phyloP scores from a whole-genome alignment of 1,140 invertebrate genomes.

The Parapsyche elsis region DNA sequence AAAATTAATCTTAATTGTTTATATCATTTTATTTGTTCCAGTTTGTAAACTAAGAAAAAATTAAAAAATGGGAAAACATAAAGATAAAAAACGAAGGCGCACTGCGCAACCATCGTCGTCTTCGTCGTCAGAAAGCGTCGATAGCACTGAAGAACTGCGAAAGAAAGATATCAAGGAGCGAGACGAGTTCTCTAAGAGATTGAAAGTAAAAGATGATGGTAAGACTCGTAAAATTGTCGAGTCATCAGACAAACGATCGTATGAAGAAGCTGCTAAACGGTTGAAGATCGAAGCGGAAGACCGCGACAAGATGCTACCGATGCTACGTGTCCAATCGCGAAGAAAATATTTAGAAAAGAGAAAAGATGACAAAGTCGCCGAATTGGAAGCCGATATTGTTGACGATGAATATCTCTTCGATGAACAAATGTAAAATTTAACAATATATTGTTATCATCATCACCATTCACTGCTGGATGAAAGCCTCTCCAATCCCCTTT shows the following conservation, averaged over 20 bases:
- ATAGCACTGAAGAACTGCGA: constrained; percentile 76
- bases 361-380: constrained; percentile 95
- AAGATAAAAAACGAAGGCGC: constrained; percentile 66
- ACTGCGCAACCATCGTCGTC: constrained; percentile 66
- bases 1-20: neutral
- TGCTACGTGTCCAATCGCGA: constrained; percentile 89
- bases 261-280: constrained; percentile 92
- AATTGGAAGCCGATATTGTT: constrained; percentile 93
- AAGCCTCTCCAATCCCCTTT: too few relatives aligned
- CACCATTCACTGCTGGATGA: neutral
- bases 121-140: constrained; percentile 66
- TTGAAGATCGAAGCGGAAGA: constrained; percentile 89
- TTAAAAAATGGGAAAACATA: constrained; percentile 57
- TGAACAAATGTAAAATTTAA: constrained; percentile 78
- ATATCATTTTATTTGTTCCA: neutral
- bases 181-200: constrained; percentile 92
- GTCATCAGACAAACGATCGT: constrained; percentile 78
- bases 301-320: constrained; percentile 86
- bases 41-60: neutral
- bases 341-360: constrained; percentile 95
- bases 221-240: constrained; percentile 86
- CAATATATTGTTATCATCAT: neutral
- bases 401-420: constrained; percentile 98
- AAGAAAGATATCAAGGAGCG: constrained; percentile 88
- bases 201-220: constrained; percentile 91